Conservation (phyloP, 2,888 invertebrate species). For the Drosophila sordidula region DNA sequence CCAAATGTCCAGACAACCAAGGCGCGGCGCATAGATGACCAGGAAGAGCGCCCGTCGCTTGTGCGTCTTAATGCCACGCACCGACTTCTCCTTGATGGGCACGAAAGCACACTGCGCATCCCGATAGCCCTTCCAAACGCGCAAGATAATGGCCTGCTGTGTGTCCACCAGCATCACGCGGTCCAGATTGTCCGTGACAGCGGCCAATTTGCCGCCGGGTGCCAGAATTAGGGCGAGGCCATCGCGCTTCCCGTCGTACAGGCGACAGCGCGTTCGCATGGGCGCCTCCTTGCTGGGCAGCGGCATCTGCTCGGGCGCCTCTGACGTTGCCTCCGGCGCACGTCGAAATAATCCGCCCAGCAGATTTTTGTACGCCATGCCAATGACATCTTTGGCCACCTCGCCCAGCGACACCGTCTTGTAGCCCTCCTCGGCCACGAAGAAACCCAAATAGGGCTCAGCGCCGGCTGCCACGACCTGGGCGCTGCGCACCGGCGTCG, state of each 20-base stretch:
- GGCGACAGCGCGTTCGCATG: constrained; percentile 91
- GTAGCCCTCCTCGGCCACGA: constrained; percentile 95
- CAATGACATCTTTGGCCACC: constrained; percentile 93
- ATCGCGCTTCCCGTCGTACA: constrained; percentile 92
- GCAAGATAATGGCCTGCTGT: constrained; percentile 90
- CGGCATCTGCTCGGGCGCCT: constrained; percentile 57
- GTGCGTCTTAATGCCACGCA: constrained; percentile 76
- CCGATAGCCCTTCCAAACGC: constrained; percentile 98
- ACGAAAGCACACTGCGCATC: constrained; percentile 98
- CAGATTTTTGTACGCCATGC: constrained; percentile 90
- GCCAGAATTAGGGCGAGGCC: constrained; percentile 92
- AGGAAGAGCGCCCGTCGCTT: constrained; percentile 90
- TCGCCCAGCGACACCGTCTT: constrained; percentile 93
- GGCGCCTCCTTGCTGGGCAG: constrained; percentile 86
- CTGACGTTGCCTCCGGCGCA: constrained; percentile 56
- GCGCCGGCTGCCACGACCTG: constrained; percentile 92
- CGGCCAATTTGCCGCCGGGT: constrained; percentile 90
- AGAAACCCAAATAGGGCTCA: constrained; percentile 94
- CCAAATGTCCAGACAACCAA: constrained; percentile 97
- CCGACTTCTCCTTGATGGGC: constrained; percentile 89
- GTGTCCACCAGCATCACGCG: constrained; percentile 95
- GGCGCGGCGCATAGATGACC: constrained; percentile 96
- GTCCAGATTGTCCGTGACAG: constrained; percentile 93
- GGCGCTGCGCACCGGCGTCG: constrained; percentile 91
- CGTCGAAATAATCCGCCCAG: constrained; percentile 88